Evolutionary conservation across 1,140 invertebrate genomes (phyloP), one percentile per base, ranked within the genome.

Genomic region (Drosophila serrata): DNA sequence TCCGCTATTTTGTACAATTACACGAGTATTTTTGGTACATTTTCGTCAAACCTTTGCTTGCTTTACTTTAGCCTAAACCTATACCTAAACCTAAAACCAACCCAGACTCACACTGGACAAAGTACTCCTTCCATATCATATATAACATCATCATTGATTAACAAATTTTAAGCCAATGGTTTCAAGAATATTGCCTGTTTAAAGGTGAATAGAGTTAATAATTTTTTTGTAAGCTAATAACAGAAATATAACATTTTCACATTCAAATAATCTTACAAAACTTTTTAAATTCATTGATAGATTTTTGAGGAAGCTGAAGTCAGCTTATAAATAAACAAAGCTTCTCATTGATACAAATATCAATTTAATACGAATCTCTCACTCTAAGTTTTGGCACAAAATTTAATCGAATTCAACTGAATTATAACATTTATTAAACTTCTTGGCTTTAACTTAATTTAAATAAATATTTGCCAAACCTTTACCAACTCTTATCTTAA

Each of bases 61-160:
- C 60, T 58, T 75, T 51, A 29, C 24, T 37, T 9, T 29, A 48
- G 31, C 40, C 46, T 55, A 39, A 33, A 33, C 31, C 29, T 33
- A 19, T 5, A 29, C 46, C 27, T 17, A n/a, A 17, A 17, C 39
- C 39, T 42, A 12, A 35, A 11, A 35, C 55, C 40, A 48, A 37
- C 13, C 33, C 45, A 48, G 35, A 53, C 29, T 29, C 12, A 75
- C 73, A 75, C 73, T 33, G 40, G 37, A 75, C 22, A 64, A 17
- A 7, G 39, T n/a, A 64, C 49, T 35, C 45, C n/a, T 40, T n/a
- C 49, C 37, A 72, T 15, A n/a, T 45, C 12, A 24, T 9, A n/a
- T n/a, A 35, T 70, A 58, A 70, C 33, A 70, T 43, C 15, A 48
- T 48, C 42, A 58, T 27, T 5, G 42, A 42, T 45, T 72, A 70